Evolutionary conservation across 2,797 vertebrate genomes (phyloP).

Genomic region (Podarcis lilfordi): DNA sequence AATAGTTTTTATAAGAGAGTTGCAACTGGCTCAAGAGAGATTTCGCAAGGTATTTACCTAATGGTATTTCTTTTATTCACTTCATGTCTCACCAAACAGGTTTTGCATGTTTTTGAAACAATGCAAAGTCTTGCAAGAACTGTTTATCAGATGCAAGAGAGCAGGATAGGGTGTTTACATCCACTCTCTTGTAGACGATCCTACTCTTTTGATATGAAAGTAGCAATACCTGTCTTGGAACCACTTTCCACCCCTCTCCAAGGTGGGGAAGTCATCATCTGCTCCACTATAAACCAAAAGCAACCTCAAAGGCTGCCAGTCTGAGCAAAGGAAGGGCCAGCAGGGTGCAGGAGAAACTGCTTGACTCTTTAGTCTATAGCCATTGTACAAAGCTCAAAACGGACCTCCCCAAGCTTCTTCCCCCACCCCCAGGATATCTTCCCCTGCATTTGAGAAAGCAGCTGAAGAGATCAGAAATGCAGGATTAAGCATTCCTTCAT

Average conservation of each 20-base stretch:
- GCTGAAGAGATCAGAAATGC: too few species aligned
- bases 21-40: background rate
- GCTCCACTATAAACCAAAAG: background rate
- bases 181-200: too few species aligned
- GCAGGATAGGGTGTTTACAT: background rate
- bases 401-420: too few species aligned
- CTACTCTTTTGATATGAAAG: too few species aligned
- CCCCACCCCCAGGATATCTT: background rate
- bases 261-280: too few species aligned
- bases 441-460: background rate
- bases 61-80: background rate
- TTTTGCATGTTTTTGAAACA: background rate
- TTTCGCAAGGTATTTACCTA: background rate
- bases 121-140: background rate
- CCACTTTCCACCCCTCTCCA: background rate
- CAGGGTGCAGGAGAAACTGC: too few species aligned
- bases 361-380: background rate
- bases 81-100: background rate
- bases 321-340: background rate
- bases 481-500: too few species aligned
- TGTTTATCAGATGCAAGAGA: background rate
- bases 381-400: background rate
- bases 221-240: background rate
- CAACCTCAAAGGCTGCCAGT: background rate
- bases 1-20: background rate